Evolutionary conservation across 2,888 invertebrate genomes (phyloP).

Genomic region (Neocrepidodera transversa): DNA sequence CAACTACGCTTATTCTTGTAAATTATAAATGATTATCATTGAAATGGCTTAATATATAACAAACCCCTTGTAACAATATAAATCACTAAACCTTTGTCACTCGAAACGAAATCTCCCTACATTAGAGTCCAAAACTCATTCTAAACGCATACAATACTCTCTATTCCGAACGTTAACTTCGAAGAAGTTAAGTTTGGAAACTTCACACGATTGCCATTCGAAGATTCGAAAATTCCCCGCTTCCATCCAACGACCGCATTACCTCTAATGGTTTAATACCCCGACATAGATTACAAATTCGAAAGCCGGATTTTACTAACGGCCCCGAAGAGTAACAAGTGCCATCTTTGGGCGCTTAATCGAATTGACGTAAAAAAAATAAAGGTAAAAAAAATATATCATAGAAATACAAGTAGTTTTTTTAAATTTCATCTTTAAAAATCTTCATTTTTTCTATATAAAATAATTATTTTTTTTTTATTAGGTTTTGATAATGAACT

Average conservation of each 20-base stretch:
- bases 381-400: too few relatives aligned
- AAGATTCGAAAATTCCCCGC: constrained; percentile 31
- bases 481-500: too few relatives aligned
- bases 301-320: constrained; percentile 46
- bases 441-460: too few relatives aligned
- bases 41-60: too few relatives aligned
- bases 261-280: constrained; percentile 56
- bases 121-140: constrained; percentile 22
- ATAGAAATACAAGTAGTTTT: too few relatives aligned
- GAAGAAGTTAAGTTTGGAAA: constrained; percentile 9
- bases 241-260: constrained; percentile 40
- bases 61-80: too few relatives aligned
- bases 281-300: constrained; percentile 54
- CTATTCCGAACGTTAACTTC: neutral
- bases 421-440: too few relatives aligned
- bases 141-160: constrained; percentile 14
- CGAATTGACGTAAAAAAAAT: neutral
- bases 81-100: constrained; percentile 16
- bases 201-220: constrained; percentile 1
- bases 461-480: too few relatives aligned
- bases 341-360: constrained; percentile 36
- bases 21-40: too few relatives aligned
- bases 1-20: too few relatives aligned
- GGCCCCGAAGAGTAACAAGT: constrained; percentile 55
- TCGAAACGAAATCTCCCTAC: constrained; percentile 9